These are phyloP conservation scores for Cotesia typhae DNA, from an alignment of 1,140 invertebrate genomes.

Conservation along the genomic window DNA sequence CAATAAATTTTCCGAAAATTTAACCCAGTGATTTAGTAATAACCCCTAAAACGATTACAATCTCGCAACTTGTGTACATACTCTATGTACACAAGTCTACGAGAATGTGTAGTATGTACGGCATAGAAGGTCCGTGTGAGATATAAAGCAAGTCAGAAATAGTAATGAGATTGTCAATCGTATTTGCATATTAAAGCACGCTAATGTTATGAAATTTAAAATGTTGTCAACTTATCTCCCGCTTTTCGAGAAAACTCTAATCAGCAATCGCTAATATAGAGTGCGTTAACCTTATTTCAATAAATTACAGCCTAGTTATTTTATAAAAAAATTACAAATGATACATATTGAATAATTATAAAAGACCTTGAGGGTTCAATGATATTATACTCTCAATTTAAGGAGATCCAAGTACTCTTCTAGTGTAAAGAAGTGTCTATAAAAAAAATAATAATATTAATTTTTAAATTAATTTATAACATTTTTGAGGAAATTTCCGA, in stretches of 20 bases:
- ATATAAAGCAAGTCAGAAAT: background rate
- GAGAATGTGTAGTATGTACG: background rate
- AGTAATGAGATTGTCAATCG: conserved; percentile 11
- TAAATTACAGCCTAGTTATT: background rate
- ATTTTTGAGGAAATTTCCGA: too few relatives aligned
- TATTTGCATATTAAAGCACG: conserved; percentile 26
- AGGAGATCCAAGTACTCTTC: too few relatives aligned
- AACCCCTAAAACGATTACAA: too few relatives aligned
- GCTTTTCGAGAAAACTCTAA: conserved; percentile 13
- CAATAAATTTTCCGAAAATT: too few relatives aligned
- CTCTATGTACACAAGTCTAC: too few relatives aligned
- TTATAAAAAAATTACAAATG: too few relatives aligned
- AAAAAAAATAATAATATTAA: too few relatives aligned
- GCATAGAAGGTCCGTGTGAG: background rate
- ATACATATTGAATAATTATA: background rate
- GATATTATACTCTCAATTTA: too few relatives aligned
- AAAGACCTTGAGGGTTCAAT: background rate
- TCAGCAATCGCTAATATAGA: background rate
- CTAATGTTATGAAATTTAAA: conserved; percentile 27
- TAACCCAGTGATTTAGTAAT: too few relatives aligned
- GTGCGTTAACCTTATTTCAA: conserved; percentile 5
- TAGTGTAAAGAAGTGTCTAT: too few relatives aligned
- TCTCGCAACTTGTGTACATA: too few relatives aligned
- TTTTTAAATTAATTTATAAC: too few relatives aligned
- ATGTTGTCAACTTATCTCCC: conserved; percentile 22